Conservation (phyloP, 2,888 invertebrate genomes). For the Anoplius nigerrimus region DNA sequence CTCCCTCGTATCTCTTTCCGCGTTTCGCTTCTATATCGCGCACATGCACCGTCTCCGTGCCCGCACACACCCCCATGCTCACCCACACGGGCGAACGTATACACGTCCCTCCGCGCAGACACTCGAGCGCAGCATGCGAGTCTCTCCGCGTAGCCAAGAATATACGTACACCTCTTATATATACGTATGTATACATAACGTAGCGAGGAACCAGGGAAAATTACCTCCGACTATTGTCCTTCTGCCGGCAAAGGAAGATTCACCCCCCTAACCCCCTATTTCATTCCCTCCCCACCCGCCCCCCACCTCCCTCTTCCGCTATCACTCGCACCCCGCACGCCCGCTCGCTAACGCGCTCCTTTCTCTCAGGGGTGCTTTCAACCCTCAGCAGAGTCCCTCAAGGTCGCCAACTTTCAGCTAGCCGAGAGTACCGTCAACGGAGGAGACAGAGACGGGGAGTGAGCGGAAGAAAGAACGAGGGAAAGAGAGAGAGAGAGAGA, state of each 20-base stretch:
- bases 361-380: constrained; percentile 19
- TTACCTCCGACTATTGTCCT: constrained; percentile 26
- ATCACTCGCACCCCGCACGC: neutral
- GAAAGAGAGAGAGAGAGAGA: neutral
- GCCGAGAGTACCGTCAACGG: neutral
- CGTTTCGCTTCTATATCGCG: neutral
- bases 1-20: constrained; percentile 23
- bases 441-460: neutral
- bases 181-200: neutral
- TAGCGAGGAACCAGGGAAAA: constrained; percentile 22
- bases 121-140: no score
- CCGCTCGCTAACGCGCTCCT: neutral
- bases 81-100: no score
- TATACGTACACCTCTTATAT: neutral
- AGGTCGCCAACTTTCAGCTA: constrained; percentile 14
- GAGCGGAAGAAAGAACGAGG: neutral
- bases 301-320: no score
- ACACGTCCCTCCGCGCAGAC: no score
- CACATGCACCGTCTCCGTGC: neutral
- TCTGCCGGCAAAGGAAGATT: constrained; percentile 8
- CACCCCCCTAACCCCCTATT: neutral
- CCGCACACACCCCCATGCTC: no score
- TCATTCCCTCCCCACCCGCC: neutral
- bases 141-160: neutral
- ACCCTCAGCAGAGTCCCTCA: neutral